Conservation (phyloP, 2,113 vertebrate species). For the Osmerus eperlanus region DNA sequence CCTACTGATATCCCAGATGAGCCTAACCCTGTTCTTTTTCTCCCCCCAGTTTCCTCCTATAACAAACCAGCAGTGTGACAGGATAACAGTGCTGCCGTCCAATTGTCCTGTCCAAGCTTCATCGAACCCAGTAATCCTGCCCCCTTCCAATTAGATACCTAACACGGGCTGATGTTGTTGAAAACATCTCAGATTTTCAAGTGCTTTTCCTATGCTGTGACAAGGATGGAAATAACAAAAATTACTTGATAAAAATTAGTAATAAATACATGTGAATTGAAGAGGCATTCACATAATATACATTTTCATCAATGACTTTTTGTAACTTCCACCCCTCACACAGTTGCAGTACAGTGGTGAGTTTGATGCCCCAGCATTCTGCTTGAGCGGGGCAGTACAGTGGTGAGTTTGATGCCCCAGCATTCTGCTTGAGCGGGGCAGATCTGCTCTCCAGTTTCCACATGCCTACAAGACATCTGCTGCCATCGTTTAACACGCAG, state of each 20-base stretch:
- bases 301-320: too few species aligned
- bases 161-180: conserved; percentile 19
- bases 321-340: too few species aligned
- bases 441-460: too few species aligned
- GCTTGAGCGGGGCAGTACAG: too few species aligned
- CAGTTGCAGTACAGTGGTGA: not conserved
- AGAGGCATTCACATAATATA: too few species aligned
- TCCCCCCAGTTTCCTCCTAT: conserved; percentile 5
- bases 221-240: too few species aligned
- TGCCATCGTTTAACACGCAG: too few species aligned
- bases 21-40: conserved; percentile 21
- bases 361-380: too few species aligned
- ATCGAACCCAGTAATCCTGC: conserved; percentile 28
- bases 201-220: conserved; percentile 11
- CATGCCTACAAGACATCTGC: too few species aligned
- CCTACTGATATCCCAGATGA: conserved; percentile 32
- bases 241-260: too few species aligned
- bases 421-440: too few species aligned
- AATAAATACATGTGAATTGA: too few species aligned
- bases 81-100: conserved; percentile 27
- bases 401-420: not conserved
- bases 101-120: conserved; percentile 33
- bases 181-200: not conserved
- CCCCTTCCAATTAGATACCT: conserved; percentile 43
- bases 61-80: conserved; percentile 29